These are phyloP conservation scores for Colletes collaris DNA, from an alignment of 2,888 invertebrate genomes.

Conservation along the genomic window DNA sequence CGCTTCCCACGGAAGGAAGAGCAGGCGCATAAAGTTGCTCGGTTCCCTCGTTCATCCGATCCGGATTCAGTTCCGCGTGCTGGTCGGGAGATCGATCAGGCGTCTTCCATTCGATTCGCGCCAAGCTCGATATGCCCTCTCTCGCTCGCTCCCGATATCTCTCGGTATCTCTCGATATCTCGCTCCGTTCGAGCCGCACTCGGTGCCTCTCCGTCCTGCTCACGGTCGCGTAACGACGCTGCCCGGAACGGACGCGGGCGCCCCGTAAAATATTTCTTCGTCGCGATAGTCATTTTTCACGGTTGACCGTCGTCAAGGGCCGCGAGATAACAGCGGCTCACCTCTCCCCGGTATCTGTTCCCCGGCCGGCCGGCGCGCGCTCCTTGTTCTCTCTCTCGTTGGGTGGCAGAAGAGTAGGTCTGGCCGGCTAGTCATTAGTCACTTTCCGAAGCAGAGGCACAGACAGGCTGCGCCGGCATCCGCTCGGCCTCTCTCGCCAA, in stretches of 20 bases:
- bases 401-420: slow-evolving; percentile 79
- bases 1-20: slow-evolving; percentile 55
- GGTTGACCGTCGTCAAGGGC: slow-evolving; percentile 74
- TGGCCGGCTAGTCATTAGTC: slow-evolving; percentile 82
- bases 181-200: not conserved
- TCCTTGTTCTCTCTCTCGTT: slow-evolving; percentile 72
- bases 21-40: slow-evolving; percentile 68
- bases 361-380: slow-evolving; percentile 33
- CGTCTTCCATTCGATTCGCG: slow-evolving; percentile 56
- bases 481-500: slow-evolving; percentile 57
- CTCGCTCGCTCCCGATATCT: not conserved
- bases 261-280: slow-evolving; percentile 72
- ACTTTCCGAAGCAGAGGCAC: slow-evolving; percentile 83
- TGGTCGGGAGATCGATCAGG: slow-evolving; percentile 56
- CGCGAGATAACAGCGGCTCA: slow-evolving; percentile 71
- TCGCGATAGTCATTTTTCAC: slow-evolving; percentile 80
- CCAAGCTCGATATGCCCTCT: slow-evolving; percentile 22
- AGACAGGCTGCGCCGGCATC: slow-evolving; percentile 80
- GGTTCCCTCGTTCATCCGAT: slow-evolving; percentile 58
- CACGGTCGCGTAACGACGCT: slow-evolving; percentile 42
- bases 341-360: slow-evolving; percentile 70
- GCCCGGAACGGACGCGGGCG: slow-evolving; percentile 37
- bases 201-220: slow-evolving; percentile 7
- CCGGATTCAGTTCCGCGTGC: slow-evolving; percentile 68
- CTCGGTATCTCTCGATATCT: not conserved